Base-by-base conservation (phyloP, 2,113 vertebrate species). In the Sminthopsis crassicaudata region DNA sequence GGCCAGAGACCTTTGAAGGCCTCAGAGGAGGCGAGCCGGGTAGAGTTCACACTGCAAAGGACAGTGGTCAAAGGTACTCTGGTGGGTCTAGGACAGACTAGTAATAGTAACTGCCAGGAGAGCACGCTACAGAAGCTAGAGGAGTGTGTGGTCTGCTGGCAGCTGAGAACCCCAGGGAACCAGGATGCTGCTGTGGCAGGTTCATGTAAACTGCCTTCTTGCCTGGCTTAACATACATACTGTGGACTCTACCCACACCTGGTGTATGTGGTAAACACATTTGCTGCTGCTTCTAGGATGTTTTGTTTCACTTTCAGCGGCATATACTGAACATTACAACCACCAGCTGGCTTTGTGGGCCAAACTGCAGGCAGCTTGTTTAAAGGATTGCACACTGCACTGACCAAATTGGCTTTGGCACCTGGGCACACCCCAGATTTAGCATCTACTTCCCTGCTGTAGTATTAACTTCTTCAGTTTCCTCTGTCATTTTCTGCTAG, bases 401-500 rank as follows among this genome's bases (percentile, higher is more conserved):
- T 91, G 48, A 89, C 55, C 91, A 19, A 90, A 60, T 53, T 91
- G 36, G 25, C 76, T 22, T 93, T 36, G 19, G 46, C 1, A 3
- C 94, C 67, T 92, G 52, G 92, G 84, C 67, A 92, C 53, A 95
- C 93, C 19, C 67, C 93, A 90, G 94, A 89, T 54, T 91, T 46
- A 90, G 95, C 51, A 95, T 54, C 91, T 95, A 60, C 95, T 96
- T 90, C 46, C 0, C 0, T 90, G 92, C 55, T 92, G 42, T 30
- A 53, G 1, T 95, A 89, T 96, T 84, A 52, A 30, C 89, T 90
- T 25, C 26, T 93, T 30, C 1, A 2, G 90, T 94, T 94, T 94
- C 95, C 91, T 76, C 90, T 93, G 57, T 90, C 90, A 14, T 93
- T 98, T 96, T 94, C 51, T 7, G 91, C 92, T 95, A 84, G 46